These are phyloP conservation scores for Nipponia nippon DNA, from an alignment of 2,113 vertebrate species.

Conservation along the genomic window DNA sequence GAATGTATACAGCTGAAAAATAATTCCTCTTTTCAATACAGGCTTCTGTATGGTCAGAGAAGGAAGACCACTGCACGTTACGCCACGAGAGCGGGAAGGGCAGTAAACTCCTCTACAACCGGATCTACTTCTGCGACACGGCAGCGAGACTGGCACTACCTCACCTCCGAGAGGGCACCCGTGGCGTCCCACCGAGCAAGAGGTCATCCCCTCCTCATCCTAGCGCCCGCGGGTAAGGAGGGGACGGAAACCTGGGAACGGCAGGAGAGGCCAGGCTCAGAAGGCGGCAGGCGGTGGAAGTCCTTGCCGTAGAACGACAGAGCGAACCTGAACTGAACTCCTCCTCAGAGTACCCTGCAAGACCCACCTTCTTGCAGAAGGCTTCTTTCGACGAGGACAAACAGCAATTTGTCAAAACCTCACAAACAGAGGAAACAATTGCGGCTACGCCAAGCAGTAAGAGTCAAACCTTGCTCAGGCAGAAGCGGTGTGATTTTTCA, in stretches of 20 bases:
- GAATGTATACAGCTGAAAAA: background rate
- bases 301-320: accelerated
- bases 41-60: background rate
- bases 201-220: background rate
- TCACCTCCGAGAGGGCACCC: background rate
- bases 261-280: accelerated
- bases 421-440: background rate
- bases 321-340: background rate
- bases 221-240: accelerated
- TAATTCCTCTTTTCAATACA: background rate
- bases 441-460: background rate
- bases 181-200: accelerated
- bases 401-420: accelerated
- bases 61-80: background rate
- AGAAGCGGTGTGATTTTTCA: background rate
- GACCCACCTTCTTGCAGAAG: background rate
- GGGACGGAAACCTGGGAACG: background rate
- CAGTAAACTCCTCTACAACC: accelerated
- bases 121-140: background rate
- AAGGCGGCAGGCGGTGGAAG: accelerated
- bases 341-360: background rate
- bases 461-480: background rate
- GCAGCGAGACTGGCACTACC: accelerated
- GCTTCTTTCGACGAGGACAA: background rate
- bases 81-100: accelerated